A percentile compares a stretch with the other conserved stretches of the same genome.
Evolutionary conservation across 2,113 vertebrate species (phyloP).

Genomic region (Actinemys pallida): DNA sequence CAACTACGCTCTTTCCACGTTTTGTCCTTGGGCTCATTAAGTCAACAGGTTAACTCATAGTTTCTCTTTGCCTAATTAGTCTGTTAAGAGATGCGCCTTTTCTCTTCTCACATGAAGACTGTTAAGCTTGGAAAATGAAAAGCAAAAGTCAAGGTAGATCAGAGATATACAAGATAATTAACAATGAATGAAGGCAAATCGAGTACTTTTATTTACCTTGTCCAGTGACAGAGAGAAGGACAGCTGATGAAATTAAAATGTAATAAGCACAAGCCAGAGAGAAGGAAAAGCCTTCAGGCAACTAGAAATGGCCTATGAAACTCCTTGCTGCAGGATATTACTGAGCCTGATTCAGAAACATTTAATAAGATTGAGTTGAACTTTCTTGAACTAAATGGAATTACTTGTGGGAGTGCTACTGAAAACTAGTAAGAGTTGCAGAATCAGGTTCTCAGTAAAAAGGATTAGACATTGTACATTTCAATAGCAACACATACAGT

Average conservation of each 20-base stretch:
- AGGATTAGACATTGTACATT: constrained; percentile 4
- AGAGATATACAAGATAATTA: neutral
- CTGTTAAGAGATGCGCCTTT: neutral
- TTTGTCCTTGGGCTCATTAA: constrained; percentile 30
- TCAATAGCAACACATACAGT: neutral
- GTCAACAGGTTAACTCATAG: neutral
- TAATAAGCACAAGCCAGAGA: neutral
- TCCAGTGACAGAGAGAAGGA: constrained; percentile 3
- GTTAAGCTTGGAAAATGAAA: neutral
- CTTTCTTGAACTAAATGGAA: constrained; percentile 29
- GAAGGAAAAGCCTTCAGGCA: constrained; percentile 46
- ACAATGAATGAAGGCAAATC: neutral
- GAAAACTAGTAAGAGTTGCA: constrained; percentile 4
- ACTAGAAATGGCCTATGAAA: constrained; percentile 25
- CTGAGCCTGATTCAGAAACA: constrained; percentile 30
- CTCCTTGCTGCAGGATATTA: constrained; percentile 7
- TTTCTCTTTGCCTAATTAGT: neutral
- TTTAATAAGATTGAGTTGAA: constrained; percentile 18
- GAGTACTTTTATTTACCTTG: neutral
- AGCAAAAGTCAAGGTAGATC: constrained; percentile 12
- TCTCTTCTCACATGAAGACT: neutral
- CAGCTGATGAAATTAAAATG: constrained; percentile 14
- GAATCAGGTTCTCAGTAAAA: constrained; percentile 32
- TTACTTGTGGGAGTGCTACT: fast-evolving
- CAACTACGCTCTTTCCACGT: neutral